A percentile compares a stretch with the other conserved stretches of the same genome.
These are phyloP conservation scores for Muntiacus muntjak DNA, from an alignment of 2,113 vertebrate genomes.

Conservation along the genomic window DNA sequence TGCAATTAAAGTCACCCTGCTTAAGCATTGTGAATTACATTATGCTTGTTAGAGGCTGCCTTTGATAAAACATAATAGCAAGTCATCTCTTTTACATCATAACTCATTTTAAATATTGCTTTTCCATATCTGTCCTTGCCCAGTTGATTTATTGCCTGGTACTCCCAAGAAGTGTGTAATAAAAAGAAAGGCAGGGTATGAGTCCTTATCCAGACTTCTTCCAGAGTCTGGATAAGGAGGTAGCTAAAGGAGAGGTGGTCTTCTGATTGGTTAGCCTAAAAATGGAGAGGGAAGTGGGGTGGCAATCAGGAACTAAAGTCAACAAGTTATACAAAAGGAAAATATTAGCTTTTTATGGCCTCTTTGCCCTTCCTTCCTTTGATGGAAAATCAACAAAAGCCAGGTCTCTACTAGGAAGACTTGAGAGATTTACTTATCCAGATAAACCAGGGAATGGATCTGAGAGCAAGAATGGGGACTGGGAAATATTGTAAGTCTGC, in stretches of 20 bases:
- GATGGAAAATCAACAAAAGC: neutral
- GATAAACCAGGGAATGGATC: neutral
- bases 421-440: neutral
- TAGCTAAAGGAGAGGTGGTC: neutral
- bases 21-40: conserved; percentile 64
- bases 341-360: neutral
- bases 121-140: conserved; percentile 51
- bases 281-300: neutral
- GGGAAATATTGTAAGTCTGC: neutral
- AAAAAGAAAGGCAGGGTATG: conserved; percentile 32
- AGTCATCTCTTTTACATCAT: conserved; percentile 55
- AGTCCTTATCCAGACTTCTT: neutral
- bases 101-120: conserved; percentile 65
- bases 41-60: conserved; percentile 62
- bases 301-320: neutral
- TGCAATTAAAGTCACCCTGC: conserved; percentile 63
- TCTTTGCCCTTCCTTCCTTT: neutral
- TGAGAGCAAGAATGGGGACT: neutral
- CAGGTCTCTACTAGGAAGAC: neutral
- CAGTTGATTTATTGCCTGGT: conserved; percentile 40
- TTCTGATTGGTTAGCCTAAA: neutral
- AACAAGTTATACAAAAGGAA: neutral
- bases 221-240: neutral
- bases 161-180: conserved; percentile 27
- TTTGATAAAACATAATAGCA: conserved; percentile 65